A percentile compares a stretch with the other conserved stretches of the same genome.
Evolutionary conservation across 30 jellyfish, hydroid and myxozoan genomes (phyloP).

Genomic region (Aurelia sp.): DNA sequence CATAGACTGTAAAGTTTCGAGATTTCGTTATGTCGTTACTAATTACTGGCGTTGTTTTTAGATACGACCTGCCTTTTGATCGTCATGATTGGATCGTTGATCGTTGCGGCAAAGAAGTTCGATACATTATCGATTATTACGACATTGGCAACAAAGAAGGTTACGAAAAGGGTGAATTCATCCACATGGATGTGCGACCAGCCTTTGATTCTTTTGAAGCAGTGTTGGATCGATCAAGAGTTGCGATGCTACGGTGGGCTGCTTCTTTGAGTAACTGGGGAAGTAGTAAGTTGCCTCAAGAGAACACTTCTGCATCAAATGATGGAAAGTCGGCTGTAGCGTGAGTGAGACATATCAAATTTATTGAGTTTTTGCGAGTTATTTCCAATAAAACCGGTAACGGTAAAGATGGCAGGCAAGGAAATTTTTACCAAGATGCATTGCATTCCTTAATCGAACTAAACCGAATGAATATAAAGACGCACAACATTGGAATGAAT

Average conservation of each 20-base stretch:
- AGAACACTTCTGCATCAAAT: not conserved
- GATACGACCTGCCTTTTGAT: slow-evolving; percentile 98
- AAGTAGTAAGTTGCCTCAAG: not conserved
- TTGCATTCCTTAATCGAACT: too few relatives aligned
- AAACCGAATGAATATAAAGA: too few relatives aligned
- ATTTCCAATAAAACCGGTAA: too few relatives aligned
- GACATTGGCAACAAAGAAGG: slow-evolving; percentile 96
- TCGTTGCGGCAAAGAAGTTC: slow-evolving; percentile 94
- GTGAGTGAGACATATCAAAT: too few relatives aligned
- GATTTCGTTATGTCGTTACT: too few relatives aligned
- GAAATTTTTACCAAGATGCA: too few relatives aligned
- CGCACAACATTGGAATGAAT: too few relatives aligned
- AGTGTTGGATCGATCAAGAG: slow-evolving; percentile 91
- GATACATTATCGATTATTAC: slow-evolving; percentile 96
- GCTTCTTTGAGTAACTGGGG: slow-evolving; percentile 53
- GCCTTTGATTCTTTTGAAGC: slow-evolving; percentile 99
- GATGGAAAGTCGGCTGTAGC: not conserved
- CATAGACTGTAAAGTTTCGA: too few relatives aligned
- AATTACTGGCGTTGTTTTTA: not conserved
- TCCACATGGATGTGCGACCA: slow-evolving; percentile 97
- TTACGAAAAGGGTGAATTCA: slow-evolving; percentile 93
- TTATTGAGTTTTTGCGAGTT: too few relatives aligned
- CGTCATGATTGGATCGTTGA: slow-evolving; percentile 99
- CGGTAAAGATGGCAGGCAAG: too few relatives aligned
- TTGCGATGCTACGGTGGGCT: slow-evolving; percentile 94